These are phyloP conservation scores for Popillia japonica DNA, from an alignment of 1,140 invertebrate species.

Conservation along the genomic window DNA sequence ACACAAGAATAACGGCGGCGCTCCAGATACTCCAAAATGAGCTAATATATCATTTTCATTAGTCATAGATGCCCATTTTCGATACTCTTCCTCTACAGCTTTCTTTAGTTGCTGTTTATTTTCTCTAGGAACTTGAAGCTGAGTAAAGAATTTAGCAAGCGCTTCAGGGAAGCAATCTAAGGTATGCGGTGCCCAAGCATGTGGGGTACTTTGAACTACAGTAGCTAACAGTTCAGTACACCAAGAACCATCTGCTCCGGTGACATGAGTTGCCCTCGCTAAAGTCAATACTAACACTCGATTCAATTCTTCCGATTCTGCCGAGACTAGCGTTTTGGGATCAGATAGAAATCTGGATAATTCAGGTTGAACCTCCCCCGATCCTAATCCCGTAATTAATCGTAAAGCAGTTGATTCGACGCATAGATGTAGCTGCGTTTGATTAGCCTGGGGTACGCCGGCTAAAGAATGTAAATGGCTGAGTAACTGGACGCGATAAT, in stretches of 20 bases:
- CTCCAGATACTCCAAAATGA: slow-evolving; percentile 91
- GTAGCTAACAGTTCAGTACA: slow-evolving; percentile 89
- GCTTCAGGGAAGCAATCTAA: slow-evolving; percentile 90
- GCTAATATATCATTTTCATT: slow-evolving; percentile 96
- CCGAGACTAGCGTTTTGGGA: slow-evolving; percentile 87
- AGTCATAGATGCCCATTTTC: slow-evolving; percentile 96
- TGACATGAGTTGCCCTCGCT: slow-evolving; percentile 93
- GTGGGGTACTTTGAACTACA: slow-evolving; percentile 94
- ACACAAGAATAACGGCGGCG: slow-evolving; percentile 87
- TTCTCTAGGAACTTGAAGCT: slow-evolving; percentile 85
- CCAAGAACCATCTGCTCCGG: slow-evolving; percentile 83
- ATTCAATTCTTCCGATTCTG: slow-evolving; percentile 95
- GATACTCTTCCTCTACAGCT: slow-evolving; percentile 92
- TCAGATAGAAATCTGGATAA: slow-evolving; percentile 87
- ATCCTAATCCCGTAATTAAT: slow-evolving; percentile 90
- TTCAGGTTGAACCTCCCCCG: slow-evolving; percentile 90
- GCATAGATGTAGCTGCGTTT: slow-evolving; percentile 93
- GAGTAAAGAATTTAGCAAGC: slow-evolving; percentile 85
- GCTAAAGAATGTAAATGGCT: slow-evolving; percentile 89
- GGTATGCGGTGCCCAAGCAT: slow-evolving; percentile 93
- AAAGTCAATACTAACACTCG: slow-evolving; percentile 89
- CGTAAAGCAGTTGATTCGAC: slow-evolving; percentile 93
- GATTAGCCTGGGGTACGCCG: slow-evolving; percentile 90
- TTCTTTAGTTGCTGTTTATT: slow-evolving; percentile 91
- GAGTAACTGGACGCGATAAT: slow-evolving; percentile 91